Evolutionary conservation across 2,113 vertebrate genomes (phyloP).

Genomic region (Grus americana): DNA sequence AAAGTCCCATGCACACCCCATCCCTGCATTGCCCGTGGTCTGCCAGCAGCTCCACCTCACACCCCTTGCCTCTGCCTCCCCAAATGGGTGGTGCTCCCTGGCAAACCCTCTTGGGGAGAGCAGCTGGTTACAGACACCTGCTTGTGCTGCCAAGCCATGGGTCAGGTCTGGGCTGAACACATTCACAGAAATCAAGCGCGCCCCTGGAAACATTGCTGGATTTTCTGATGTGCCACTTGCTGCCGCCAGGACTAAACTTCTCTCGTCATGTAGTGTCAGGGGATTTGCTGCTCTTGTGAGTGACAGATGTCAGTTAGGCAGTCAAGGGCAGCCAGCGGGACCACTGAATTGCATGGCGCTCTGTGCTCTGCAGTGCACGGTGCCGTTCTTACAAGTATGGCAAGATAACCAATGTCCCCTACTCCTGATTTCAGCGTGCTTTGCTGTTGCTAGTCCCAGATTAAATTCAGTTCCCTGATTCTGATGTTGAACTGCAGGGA

Average conservation of each 20-base stretch:
- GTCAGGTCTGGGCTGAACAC: neutral
- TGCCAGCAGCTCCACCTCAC: neutral
- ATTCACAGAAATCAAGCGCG: neutral
- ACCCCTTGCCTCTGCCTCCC: neutral
- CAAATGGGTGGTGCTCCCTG: no score
- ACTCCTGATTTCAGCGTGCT: neutral
- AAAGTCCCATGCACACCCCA: neutral
- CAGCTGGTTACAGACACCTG: neutral
- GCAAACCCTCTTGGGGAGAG: neutral
- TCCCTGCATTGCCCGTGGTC: neutral
- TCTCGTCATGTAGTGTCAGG: neutral
- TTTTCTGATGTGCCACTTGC: neutral
- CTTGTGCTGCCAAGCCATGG: neutral
- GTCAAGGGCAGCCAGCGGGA: neutral
- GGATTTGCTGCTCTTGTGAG: fast-evolving
- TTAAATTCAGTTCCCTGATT: neutral
- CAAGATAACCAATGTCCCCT: neutral
- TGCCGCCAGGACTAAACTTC: neutral
- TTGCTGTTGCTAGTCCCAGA: neutral
- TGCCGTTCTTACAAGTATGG: neutral
- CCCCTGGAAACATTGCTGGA: neutral
- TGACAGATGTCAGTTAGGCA: neutral
- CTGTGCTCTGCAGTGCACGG: fast-evolving
- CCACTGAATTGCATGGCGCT: neutral
- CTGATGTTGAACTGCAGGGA: neutral